A percentile compares a stretch with the other conserved stretches of the same genome.
These are phyloP conservation scores for Crotalus horridus DNA, from an alignment of 2,113 vertebrate species.

Conservation along the genomic window DNA sequence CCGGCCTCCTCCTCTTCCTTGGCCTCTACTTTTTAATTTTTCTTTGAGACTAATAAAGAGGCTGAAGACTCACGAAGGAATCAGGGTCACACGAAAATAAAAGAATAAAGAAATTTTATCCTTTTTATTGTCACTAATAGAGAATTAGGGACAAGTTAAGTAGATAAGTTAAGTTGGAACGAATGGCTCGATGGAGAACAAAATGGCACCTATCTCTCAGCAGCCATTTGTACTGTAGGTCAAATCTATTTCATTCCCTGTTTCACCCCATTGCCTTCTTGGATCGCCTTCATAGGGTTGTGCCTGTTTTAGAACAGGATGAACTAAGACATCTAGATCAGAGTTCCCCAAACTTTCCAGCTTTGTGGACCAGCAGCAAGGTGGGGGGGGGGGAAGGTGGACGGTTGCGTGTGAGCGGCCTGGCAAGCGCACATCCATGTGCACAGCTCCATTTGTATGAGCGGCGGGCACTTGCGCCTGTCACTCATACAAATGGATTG, in stretches of 20 bases:
- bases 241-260: neutral
- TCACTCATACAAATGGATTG: too few relatives aligned
- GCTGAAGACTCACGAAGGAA: neutral
- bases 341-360: neutral
- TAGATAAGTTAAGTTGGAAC: neutral
- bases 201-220: neutral
- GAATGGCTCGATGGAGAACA: neutral
- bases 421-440: neutral
- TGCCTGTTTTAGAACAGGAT: neutral
- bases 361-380: too few relatives aligned
- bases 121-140: neutral
- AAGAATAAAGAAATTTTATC: neutral
- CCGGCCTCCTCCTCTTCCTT: neutral
- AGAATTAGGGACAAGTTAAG: neutral
- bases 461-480: too few relatives aligned
- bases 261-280: neutral
- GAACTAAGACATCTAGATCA: neutral
- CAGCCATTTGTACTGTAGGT: neutral
- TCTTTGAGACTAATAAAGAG: neutral
- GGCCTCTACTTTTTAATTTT: neutral
- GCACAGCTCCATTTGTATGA: neutral
- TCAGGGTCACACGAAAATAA: neutral
- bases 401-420: accelerated
- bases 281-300: too few relatives aligned
- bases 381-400: neutral